Base-by-base conservation (phyloP, 2,113 vertebrate species). In the Amphiprion ocellaris region DNA sequence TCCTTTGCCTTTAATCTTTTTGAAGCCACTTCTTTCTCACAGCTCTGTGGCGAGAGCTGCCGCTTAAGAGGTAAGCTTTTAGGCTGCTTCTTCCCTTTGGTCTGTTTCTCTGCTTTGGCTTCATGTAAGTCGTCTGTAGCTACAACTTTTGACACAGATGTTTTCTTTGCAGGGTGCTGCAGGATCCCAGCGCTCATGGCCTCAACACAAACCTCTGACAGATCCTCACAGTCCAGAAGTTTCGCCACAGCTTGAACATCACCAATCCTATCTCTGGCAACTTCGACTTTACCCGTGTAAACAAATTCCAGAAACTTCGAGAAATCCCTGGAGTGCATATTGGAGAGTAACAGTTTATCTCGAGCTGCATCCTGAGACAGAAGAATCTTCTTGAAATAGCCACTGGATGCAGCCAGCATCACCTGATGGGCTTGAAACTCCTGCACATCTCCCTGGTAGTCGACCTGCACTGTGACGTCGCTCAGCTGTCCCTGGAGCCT, bases 381-480 rank as follows among this genome's bases (percentile, higher is more conserved):
- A 53, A 99, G 96, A 3, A 95, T 87, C 12, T 95, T 95, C 84
- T 95, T 97, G 83, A 99, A 99, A 88, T 97, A 99, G 65, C 97
- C 97, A 75, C 98, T 99, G 24, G 97, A 96, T 5, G 98, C 97
- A 0, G 97, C 98, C 1, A 99, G 87, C 14, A 99, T 96, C 4
- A 96, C 94, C 84, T 96, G 96, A 87, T 99, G 98, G 14, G 96
- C 97, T 39, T 93, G 93, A 47, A 99, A 99, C 63, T 97, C 97
- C 3, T 95, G 91, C 1, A 95, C 83, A 1, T 96, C 92, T 0
- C 97, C 97, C 77, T 96, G 93, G 66, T 95, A 94, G 85, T 97
- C 96, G 37, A 98, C 96, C 0, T 96, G 96, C n/a, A 99, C 95
- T 0, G 96, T 97, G 19, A 98, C 92, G 0, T 99, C 98, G 61